Base-by-base conservation (phyloP, 2,797 vertebrate genomes). In the Podarcis siculus region DNA sequence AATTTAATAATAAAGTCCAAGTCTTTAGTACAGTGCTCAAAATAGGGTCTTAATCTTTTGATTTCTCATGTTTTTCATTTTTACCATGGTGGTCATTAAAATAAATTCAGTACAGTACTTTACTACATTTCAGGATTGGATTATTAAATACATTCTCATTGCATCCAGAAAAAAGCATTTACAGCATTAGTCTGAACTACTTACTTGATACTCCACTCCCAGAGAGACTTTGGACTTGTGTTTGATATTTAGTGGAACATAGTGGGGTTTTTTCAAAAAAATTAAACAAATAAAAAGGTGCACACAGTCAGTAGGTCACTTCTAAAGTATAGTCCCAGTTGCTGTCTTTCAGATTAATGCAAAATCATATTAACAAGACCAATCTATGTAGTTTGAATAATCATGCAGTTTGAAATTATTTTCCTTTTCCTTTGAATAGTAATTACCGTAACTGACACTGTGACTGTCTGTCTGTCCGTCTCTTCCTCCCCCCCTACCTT, bases 401-500 rank as follows among this genome's bases (percentile, higher is more conserved):
- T n/a, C 32, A 23, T 73, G 8, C 17, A 5, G 8, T 75, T 37
- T 39, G 17, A 75, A 75, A 39, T 39, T 8, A 75, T 75, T 75
- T 39, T 35, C 23, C 19, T 25, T 75, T 37, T 39, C 23, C 35
- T 35, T 75, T 75, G 72, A 75, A 75, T 19, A 37, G 35, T 37
- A 39, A 49, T 49, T 42, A 42, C 42, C 1, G 42, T 45, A 2
- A 45, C 2, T 45, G 45, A 45, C 9, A 0, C 45, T 49, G 1
- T 49, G 45, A 55, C 45, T 15, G 45, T 61, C 55, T 58, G 3
- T 58, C 15, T 19, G 4, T 58, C 55, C 15, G 4, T 4, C 55
- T 1, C 8, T 9, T 2, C 58, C 8, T 9, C 0, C 8, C 15
- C 19, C 7, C 4, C 21, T 8, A 5, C 7, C 55, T 35, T 55